These are phyloP conservation scores for Macrochelys suwanniensis DNA, from an alignment of 2,797 vertebrate genomes.

Conservation along the genomic window DNA sequence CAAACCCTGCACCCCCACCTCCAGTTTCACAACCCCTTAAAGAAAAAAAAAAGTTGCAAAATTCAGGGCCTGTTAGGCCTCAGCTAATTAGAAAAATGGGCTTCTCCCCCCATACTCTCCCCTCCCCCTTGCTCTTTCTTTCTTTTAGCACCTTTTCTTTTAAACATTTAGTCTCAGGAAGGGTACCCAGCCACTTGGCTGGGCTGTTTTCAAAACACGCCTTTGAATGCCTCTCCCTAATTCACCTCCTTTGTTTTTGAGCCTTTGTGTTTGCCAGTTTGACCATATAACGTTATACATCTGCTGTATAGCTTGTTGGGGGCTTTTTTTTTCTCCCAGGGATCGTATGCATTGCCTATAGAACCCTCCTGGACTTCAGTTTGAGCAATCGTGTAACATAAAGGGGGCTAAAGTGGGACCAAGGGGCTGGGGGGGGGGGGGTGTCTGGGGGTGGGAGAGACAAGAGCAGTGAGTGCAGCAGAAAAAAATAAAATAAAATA, in stretches of 20 bases:
- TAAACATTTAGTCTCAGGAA: slow-evolving; percentile 91
- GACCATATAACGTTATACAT: slow-evolving; percentile 99
- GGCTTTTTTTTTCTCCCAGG: slow-evolving; percentile 93
- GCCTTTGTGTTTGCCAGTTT: slow-evolving; percentile 98
- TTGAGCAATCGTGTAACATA: slow-evolving; percentile 91
- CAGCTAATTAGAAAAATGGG: slow-evolving; percentile 98
- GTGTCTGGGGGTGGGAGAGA: slow-evolving; percentile 42
- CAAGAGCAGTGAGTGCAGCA: slow-evolving; percentile 77
- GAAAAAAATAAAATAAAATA: slow-evolving; percentile 80
- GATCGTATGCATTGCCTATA: slow-evolving; percentile 86
- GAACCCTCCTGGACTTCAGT: slow-evolving; percentile 91
- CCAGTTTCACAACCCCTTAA: slow-evolving; percentile 84
- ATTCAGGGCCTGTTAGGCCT: slow-evolving; percentile 92
- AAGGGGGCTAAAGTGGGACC: slow-evolving; percentile 89
- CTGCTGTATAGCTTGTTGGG: slow-evolving; percentile 97
- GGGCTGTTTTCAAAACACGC: slow-evolving; percentile 99
- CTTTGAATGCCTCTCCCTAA: slow-evolving; percentile 97
- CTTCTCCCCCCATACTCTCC: slow-evolving; percentile 84
- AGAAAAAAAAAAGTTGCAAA: slow-evolving; percentile 88
- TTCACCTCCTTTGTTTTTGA: slow-evolving; percentile 97
- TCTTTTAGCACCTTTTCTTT: slow-evolving; percentile 89
- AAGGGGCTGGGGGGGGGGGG: slow-evolving; percentile 70
- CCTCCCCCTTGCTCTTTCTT: slow-evolving; percentile 81
- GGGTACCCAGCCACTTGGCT: slow-evolving; percentile 93
- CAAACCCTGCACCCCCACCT: slow-evolving; percentile 28